Percentiles rank a stretch among this genome's conserved stretches.
Evolutionary conservation across 1,140 invertebrate species (phyloP).

Genomic region (Scaptomyza hsui): DNA sequence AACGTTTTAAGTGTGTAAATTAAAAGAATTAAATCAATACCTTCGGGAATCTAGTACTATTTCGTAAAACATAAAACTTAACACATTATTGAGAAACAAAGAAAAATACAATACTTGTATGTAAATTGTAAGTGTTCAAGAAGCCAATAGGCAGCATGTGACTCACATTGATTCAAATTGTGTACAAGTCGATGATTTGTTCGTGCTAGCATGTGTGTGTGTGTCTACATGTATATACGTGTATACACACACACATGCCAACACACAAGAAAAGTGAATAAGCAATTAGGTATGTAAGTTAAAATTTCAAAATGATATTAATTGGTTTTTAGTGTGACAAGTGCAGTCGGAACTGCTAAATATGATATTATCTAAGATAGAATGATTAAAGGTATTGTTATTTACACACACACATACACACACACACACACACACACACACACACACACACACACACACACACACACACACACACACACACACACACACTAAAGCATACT

Average conservation of each 20-base stretch:
- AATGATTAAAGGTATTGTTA: slow-evolving; percentile 44
- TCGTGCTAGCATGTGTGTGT: slow-evolving; percentile 1
- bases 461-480: slow-evolving; percentile 7
- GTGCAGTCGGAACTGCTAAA: slow-evolving; percentile 37
- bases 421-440: neutral
- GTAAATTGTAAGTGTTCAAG: slow-evolving; percentile 23
- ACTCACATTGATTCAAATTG: slow-evolving; percentile 45
- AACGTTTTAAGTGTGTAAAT: slow-evolving; percentile 15
- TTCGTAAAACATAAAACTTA: neutral
- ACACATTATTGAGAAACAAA: neutral
- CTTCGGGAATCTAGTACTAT: slow-evolving; percentile 16
- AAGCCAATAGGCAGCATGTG: slow-evolving; percentile 28
- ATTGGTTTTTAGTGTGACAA: slow-evolving; percentile 59
- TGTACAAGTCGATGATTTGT: neutral
- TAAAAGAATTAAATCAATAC: slow-evolving; percentile 9
- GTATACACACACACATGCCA: neutral
- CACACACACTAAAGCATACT: slow-evolving; percentile 3
- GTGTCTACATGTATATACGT: slow-evolving; percentile 2
- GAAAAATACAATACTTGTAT: slow-evolving; percentile 24
- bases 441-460: slow-evolving; percentile 6
- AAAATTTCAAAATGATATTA: slow-evolving; percentile 48
- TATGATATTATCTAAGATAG: slow-evolving; percentile 54
- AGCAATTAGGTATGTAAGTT: slow-evolving; percentile 16
- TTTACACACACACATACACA: slow-evolving; percentile 23
- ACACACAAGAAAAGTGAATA: slow-evolving; percentile 1